Percentiles rank a stretch among this genome's conserved stretches.
Evolutionary conservation across 2,113 vertebrate genomes (phyloP).

Genomic region (Rhinopomastus cyanomelas): DNA sequence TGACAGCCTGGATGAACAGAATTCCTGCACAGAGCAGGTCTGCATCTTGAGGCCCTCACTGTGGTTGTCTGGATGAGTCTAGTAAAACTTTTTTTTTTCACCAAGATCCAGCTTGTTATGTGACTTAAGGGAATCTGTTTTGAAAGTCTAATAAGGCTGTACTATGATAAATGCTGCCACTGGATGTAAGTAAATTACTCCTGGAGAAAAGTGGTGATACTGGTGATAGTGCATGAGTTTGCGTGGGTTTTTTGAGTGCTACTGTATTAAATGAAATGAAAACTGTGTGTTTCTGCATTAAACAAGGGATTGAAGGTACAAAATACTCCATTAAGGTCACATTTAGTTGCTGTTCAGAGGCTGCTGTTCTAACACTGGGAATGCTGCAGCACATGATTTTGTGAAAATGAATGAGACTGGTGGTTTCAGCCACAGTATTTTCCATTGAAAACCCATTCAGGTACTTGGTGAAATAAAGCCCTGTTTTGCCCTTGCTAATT

Average conservation of each 20-base stretch:
- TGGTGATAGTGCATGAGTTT: background rate
- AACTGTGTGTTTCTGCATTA: background rate
- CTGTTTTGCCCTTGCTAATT: background rate
- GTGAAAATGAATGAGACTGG: background rate
- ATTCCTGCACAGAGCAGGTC: background rate
- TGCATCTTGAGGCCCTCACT: rapidly evolving
- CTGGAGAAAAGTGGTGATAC: background rate
- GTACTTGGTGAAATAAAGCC: background rate
- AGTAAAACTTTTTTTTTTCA: background rate
- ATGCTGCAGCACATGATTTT: background rate
- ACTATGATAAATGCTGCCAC: background rate
- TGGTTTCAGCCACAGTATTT: background rate
- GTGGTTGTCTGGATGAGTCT: background rate
- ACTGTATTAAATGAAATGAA: constrained; percentile 14
- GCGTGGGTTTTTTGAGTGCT: background rate
- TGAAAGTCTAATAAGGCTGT: background rate
- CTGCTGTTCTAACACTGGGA: background rate
- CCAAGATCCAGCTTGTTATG: background rate
- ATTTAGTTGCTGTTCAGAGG: background rate
- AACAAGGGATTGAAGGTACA: background rate
- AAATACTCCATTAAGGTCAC: background rate
- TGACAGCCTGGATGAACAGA: background rate
- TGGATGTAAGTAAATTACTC: background rate
- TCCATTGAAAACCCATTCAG: background rate
- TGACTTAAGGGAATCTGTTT: background rate